Evolutionary conservation across 2,113 vertebrate species (phyloP).

Genomic region (Scartelaos histophorus): DNA sequence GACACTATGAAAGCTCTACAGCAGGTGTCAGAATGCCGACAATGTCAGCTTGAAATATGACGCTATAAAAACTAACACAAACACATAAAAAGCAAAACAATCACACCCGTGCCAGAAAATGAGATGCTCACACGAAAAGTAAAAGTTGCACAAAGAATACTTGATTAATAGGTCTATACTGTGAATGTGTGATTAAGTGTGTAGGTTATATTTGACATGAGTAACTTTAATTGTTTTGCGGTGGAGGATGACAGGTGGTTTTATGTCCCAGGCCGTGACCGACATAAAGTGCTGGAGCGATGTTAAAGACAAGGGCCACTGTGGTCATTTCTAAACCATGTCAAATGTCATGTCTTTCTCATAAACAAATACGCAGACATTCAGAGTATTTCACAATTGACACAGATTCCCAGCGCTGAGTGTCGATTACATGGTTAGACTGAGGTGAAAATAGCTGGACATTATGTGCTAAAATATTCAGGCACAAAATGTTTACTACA

Average conservation of each 20-base stretch:
- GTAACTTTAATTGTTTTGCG: constrained; percentile 5
- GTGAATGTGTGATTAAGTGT: neutral
- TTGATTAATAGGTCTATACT: too few species aligned
- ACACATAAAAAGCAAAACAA: constrained; percentile 35
- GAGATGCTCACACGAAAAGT: neutral
- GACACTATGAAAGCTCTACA: constrained; percentile 66
- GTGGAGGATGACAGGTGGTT: constrained; percentile 26
- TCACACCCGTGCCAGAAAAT: constrained; percentile 4
- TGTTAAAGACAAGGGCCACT: constrained; percentile 22
- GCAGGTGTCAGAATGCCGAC: constrained; percentile 71
- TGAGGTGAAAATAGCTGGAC: neutral
- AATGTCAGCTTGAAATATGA: constrained; percentile 64
- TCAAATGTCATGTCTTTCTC: constrained; percentile 26
- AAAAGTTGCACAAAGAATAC: neutral
- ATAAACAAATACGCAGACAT: constrained; percentile 19
- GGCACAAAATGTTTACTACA: neutral
- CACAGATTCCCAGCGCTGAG: neutral
- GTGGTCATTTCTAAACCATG: constrained; percentile 39
- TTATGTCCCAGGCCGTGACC: constrained; percentile 27
- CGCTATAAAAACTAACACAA: constrained; percentile 42
- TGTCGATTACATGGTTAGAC: neutral
- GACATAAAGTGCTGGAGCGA: constrained; percentile 16
- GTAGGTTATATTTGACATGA: neutral
- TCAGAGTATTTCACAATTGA: constrained; percentile 9
- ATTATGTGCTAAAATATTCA: neutral